Evolutionary conservation across 2,113 vertebrate genomes (phyloP).

Genomic region (Nycticebus coucang): DNA sequence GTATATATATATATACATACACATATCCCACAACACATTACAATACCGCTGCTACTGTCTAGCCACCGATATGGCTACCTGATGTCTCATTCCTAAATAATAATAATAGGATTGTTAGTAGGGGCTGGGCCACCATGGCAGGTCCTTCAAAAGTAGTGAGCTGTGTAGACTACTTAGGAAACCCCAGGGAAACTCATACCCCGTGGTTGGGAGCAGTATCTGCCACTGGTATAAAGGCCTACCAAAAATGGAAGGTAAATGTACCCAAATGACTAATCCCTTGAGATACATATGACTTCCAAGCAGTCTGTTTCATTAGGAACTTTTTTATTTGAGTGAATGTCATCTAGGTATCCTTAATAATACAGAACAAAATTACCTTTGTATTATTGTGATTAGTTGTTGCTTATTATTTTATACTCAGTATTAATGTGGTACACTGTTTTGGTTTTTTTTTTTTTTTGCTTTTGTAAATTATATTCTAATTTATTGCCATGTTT

Average conservation of each 20-base stretch:
- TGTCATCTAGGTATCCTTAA: slow-evolving; percentile 94
- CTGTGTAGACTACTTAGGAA: slow-evolving; percentile 56
- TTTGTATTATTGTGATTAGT: slow-evolving; percentile 95
- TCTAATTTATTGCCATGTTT: slow-evolving; percentile 99
- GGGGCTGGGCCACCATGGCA: slow-evolving; percentile 66
- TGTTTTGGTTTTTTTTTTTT: slow-evolving; percentile 90
- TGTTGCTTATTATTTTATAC: slow-evolving; percentile 97
- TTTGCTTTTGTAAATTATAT: slow-evolving; percentile 99
- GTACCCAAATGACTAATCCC: slow-evolving; percentile 68
- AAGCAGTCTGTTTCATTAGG: slow-evolving; percentile 82
- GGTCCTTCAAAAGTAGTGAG: slow-evolving; percentile 62
- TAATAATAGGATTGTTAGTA: slow-evolving; percentile 64
- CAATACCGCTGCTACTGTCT: slow-evolving; percentile 88
- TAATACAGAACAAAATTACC: slow-evolving; percentile 90
- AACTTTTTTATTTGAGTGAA: slow-evolving; percentile 90
- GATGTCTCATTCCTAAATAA: slow-evolving; percentile 76
- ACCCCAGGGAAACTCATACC: slow-evolving; percentile 63
- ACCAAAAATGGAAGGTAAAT: slow-evolving; percentile 68
- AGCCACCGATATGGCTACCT: slow-evolving; percentile 84
- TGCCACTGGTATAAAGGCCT: slow-evolving; percentile 76
- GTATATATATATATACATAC: too few relatives aligned
- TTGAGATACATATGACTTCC: slow-evolving; percentile 77
- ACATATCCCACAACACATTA: slow-evolving; percentile 76
- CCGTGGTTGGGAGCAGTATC: slow-evolving; percentile 76
- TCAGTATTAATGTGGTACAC: slow-evolving; percentile 99